phyloP scores from a whole-genome alignment of 2,113 vertebrate genomes.

The Lepus americanus region DNA sequence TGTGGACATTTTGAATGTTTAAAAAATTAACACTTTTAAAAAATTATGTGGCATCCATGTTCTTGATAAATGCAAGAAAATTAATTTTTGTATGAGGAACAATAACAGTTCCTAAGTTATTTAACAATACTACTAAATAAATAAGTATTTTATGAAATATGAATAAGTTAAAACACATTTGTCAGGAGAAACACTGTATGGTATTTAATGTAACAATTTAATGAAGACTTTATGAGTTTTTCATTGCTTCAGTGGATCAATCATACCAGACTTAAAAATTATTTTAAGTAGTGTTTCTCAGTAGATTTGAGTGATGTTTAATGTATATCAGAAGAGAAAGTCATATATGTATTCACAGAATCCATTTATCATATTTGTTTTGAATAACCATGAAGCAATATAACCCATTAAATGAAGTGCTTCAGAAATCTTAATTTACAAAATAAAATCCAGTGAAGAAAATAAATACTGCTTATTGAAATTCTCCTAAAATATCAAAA shows the following conservation, averaged over 20 bases:
- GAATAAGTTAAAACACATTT: background rate
- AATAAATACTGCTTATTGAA: background rate
- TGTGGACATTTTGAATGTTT: background rate
- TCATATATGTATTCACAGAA: background rate
- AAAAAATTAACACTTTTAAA: background rate
- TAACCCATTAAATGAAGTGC: background rate
- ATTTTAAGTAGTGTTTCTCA: background rate
- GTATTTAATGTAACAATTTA: background rate
- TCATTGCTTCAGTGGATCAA: background rate
- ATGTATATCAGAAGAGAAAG: background rate
- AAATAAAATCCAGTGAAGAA: background rate
- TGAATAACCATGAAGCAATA: background rate
- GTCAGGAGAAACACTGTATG: background rate
- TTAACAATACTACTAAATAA: background rate
- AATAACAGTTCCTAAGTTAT: background rate
- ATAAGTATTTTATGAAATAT: background rate
- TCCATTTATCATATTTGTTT: background rate
- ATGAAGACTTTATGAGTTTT: background rate
- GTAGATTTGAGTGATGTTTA: background rate
- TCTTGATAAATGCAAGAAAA: background rate
- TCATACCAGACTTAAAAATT: background rate
- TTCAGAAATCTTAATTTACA: slow-evolving; percentile 59
- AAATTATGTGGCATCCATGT: background rate
- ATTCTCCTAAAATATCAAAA: background rate
- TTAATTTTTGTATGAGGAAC: background rate